Conservation (phyloP, 2,113 vertebrate genomes). For the Thermophis baileyi region DNA sequence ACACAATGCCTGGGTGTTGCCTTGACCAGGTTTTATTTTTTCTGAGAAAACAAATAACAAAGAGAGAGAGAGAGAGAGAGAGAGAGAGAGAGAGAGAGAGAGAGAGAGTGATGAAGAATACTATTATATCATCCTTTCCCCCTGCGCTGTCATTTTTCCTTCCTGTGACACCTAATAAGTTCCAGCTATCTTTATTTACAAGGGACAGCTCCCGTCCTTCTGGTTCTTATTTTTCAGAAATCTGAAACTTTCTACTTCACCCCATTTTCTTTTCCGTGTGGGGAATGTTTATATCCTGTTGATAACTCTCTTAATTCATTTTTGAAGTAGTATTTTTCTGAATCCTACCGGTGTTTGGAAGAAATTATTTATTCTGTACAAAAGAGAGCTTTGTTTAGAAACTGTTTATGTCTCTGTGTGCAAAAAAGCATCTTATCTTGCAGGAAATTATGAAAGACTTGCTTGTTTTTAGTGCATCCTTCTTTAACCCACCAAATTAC, state of each 20-base stretch:
- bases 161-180: neutral
- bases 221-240: neutral
- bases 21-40: neutral
- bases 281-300: neutral
- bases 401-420: neutral
- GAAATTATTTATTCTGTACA: neutral
- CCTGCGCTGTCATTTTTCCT: neutral
- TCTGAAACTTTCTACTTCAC: neutral
- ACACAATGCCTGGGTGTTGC: neutral
- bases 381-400: neutral
- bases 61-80: neutral
- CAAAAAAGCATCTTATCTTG: neutral
- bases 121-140: constrained; percentile 34
- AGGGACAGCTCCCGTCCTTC: neutral
- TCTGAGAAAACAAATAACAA: constrained; percentile 19
- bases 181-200: neutral
- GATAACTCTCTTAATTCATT: neutral
- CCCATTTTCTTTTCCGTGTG: neutral
- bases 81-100: neutral
- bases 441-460: neutral
- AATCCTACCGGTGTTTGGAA: neutral
- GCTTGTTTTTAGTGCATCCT: neutral
- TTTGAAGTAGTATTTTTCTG: neutral
- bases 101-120: constrained; percentile 35
- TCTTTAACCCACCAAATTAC: neutral